A percentile compares a stretch with the other conserved stretches of the same genome.
phyloP scores from a whole-genome alignment of 2,797 vertebrate genomes.

The Syngnathus rostellatus region DNA sequence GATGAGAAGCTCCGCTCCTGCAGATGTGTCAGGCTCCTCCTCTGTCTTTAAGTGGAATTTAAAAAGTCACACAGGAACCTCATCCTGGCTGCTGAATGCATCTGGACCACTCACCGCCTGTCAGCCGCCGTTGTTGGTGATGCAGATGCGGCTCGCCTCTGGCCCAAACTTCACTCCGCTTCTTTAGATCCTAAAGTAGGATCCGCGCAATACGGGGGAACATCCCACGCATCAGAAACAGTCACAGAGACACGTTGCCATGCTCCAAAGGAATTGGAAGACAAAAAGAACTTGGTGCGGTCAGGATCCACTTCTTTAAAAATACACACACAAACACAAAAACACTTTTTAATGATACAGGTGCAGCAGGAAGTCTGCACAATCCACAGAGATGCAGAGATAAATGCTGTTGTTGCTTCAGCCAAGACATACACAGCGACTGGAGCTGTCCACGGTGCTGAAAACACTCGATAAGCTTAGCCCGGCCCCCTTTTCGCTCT shows the following conservation, averaged over 20 bases:
- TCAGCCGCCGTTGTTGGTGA: not conserved
- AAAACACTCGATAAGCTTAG: conserved; percentile 27
- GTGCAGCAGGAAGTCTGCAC: not conserved
- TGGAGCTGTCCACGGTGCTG: conserved; percentile 65
- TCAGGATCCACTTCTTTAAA: not conserved
- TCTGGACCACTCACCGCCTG: conserved; percentile 14
- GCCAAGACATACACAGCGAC: conserved; percentile 41
- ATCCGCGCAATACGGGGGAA: not conserved
- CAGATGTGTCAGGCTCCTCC: conserved; percentile 18
- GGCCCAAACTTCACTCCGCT: not conserved
- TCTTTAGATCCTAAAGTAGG: conserved; percentile 5
- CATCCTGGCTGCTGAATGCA: conserved; percentile 45
- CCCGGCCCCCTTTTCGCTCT: conserved; percentile 15
- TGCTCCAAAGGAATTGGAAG: not conserved
- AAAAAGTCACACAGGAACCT: conserved; percentile 58
- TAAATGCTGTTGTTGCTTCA: conserved; percentile 22
- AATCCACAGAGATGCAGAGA: not conserved
- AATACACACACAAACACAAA: not conserved
- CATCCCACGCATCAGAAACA: conserved; percentile 2
- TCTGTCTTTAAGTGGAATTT: conserved; percentile 55
- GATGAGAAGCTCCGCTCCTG: conserved; percentile 6
- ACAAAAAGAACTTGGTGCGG: not conserved
- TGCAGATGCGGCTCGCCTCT: not conserved
- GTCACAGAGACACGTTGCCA: not conserved
- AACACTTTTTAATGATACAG: not conserved